Conservation (phyloP, 2,113 vertebrate genomes). For the Petrocephalus microphthalmus region DNA sequence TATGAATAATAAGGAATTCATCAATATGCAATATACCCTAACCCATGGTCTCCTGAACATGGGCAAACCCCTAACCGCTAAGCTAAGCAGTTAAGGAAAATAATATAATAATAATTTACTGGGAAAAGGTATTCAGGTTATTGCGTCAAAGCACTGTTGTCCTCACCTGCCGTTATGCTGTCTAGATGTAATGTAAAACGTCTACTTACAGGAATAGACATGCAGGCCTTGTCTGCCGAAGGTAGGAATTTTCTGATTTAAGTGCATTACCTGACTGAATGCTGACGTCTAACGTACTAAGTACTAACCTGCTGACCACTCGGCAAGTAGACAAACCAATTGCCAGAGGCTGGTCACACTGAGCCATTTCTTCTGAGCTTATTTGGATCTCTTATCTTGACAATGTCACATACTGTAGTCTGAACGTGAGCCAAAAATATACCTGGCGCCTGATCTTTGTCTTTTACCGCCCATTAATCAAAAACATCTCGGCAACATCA, state of each 20-base stretch:
- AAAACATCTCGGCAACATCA: background rate
- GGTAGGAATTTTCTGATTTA: background rate
- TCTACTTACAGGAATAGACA: background rate
- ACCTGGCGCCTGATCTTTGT: background rate
- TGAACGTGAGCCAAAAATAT: background rate
- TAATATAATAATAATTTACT: background rate
- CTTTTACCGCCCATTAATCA: background rate
- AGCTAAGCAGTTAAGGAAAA: background rate
- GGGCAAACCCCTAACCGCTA: background rate
- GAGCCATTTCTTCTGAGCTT: background rate
- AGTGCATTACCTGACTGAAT: background rate
- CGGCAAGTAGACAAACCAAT: background rate
- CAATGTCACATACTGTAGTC: background rate
- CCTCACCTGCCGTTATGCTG: background rate
- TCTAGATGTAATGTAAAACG: background rate
- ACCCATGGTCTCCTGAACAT: background rate
- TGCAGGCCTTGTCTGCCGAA: background rate
- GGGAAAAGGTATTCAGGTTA: background rate
- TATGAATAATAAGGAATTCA: background rate
- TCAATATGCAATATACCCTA: background rate
- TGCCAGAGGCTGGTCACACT: background rate
- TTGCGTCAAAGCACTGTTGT: background rate
- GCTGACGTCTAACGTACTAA: background rate
- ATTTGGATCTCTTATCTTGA: background rate
- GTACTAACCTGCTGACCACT: background rate